Conservation (phyloP, 1,140 invertebrate species). For the Pteromalus puparum region DNA sequence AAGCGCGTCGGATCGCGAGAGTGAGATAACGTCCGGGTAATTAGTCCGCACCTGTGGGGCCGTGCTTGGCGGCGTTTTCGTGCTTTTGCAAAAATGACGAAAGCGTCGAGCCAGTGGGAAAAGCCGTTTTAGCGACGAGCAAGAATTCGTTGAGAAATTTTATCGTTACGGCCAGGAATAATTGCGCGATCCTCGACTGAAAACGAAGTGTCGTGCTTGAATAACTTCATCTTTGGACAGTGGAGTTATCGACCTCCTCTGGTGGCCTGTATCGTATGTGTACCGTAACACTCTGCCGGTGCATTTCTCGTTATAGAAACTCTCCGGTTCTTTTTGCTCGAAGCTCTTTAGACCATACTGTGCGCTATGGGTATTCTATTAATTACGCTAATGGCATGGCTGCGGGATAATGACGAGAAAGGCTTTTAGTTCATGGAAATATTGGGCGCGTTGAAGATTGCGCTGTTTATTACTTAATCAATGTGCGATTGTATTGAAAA, state of each 20-base stretch:
- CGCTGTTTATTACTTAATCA: no score
- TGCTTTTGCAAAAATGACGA: slow-evolving; percentile 22
- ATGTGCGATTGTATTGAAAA: no score
- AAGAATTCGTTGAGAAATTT: slow-evolving; percentile 1
- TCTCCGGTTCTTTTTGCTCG: not conserved
- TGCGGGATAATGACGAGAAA: no score
- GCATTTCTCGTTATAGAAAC: not conserved
- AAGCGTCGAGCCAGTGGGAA: not conserved
- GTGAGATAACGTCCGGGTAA: not conserved
- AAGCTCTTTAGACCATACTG: not conserved
- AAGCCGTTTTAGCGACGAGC: not conserved
- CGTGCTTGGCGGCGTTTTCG: not conserved
- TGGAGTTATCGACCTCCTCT: not conserved
- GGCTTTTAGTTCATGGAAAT: no score
- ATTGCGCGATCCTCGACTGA: slow-evolving; percentile 7
- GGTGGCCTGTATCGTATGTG: not conserved
- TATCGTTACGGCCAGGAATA: slow-evolving; percentile 11
- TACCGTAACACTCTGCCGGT: no score
- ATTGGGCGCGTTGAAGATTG: no score
- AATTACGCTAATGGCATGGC: not conserved
- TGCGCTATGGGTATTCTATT: no score
- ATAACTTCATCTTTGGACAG: slow-evolving; percentile 17
- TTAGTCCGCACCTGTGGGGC: not conserved
- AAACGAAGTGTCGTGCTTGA: slow-evolving; percentile 22
- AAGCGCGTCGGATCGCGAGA: not conserved